phyloP scores from a whole-genome alignment of 2,888 invertebrate genomes.

The Drosophila tripunctata region DNA sequence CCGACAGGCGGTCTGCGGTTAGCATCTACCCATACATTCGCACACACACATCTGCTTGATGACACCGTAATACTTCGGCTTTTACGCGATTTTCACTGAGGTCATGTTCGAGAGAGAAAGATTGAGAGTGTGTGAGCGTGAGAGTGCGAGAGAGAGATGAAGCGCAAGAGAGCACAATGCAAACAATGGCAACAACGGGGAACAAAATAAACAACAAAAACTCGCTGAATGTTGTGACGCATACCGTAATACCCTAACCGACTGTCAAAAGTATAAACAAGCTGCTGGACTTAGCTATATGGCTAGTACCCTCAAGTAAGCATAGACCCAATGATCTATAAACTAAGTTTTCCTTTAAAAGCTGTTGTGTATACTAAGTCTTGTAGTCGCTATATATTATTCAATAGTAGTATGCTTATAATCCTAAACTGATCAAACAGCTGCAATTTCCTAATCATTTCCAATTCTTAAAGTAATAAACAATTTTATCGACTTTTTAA shows the following conservation, averaged over 20 bases:
- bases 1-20: constrained; percentile 39
- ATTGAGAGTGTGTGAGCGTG: background rate
- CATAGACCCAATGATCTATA: too few species aligned
- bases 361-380: too few species aligned
- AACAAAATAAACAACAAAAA: background rate
- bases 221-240: background rate
- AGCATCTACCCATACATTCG: constrained; percentile 12
- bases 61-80: constrained; percentile 22
- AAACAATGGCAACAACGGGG: constrained; percentile 7
- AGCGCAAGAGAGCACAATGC: constrained; percentile 2
- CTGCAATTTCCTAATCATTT: too few species aligned
- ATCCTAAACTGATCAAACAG: too few species aligned
- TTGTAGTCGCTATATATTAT: too few species aligned
- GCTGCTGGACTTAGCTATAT: too few species aligned
- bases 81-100: constrained; percentile 31
- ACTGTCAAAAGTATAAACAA: background rate
- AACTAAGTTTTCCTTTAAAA: too few species aligned
- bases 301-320: too few species aligned
- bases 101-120: constrained; percentile 20
- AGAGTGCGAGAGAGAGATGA: background rate
- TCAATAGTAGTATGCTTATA: too few species aligned
- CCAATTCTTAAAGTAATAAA: too few species aligned
- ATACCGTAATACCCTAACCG: constrained; percentile 1
- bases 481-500: too few species aligned
- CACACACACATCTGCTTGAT: constrained; percentile 18